Evolutionary conservation across 1,140 invertebrate species (phyloP).

Genomic region (Rhopalosiphum padi): DNA sequence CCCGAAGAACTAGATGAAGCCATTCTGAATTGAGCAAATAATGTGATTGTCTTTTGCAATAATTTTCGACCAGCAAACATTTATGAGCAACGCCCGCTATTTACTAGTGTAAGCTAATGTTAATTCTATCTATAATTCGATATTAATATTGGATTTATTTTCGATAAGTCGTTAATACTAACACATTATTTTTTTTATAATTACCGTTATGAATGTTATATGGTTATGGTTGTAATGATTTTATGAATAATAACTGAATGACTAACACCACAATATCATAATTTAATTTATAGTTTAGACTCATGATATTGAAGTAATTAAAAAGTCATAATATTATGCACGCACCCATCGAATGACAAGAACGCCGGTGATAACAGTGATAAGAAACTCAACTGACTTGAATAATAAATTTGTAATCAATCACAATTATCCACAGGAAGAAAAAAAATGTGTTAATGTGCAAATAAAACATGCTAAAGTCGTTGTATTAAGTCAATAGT

Average conservation of each 20-base stretch:
- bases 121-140: not conserved
- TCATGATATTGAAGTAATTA: no score
- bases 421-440: not conserved
- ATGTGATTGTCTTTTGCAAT: not conserved
- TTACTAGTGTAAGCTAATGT: not conserved
- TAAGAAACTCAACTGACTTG: not conserved
- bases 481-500: no score
- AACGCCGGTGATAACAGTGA: not conserved
- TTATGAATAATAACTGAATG: not conserved
- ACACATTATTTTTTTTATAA: not conserved
- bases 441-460: no score
- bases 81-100: not conserved
- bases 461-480: no score
- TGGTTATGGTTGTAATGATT: no score
- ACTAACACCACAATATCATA: no score
- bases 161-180: not conserved
- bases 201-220: not conserved
- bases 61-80: not conserved
- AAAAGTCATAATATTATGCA: not conserved
- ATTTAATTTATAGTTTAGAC: no score
- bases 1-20: not conserved
- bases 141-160: not conserved
- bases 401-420: not conserved
- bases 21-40: not conserved
- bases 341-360: not conserved